phyloP scores from a whole-genome alignment of 2,888 invertebrate genomes.

The Tinea pellionella region DNA sequence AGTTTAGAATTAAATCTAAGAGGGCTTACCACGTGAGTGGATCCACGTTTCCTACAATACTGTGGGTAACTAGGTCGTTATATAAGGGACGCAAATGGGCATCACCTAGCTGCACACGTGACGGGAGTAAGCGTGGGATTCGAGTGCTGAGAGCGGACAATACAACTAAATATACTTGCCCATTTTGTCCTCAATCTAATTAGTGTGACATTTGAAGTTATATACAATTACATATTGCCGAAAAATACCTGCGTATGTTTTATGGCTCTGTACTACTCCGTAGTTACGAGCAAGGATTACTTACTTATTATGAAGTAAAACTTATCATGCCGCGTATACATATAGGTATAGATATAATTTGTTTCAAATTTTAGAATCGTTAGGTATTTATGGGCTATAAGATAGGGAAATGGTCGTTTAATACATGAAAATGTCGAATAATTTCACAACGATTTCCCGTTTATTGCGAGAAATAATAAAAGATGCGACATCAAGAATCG shows the following conservation, averaged over 20 bases:
- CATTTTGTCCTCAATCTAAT: neutral
- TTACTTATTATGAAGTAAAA: too few relatives aligned
- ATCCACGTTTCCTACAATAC: neutral
- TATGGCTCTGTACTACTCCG: neutral
- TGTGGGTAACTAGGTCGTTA: constrained; percentile 2
- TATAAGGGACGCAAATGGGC: neutral
- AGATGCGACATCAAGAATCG: constrained; percentile 47
- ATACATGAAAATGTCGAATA: constrained; percentile 50
- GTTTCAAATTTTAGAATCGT: neutral
- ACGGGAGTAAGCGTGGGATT: neutral
- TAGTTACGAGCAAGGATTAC: too few relatives aligned
- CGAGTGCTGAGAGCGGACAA: neutral
- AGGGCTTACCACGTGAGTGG: neutral
- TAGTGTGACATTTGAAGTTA: constrained; percentile 6
- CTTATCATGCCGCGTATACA: too few relatives aligned
- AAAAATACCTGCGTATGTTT: neutral
- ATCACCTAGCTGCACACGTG: constrained; percentile 4
- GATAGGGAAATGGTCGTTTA: constrained; percentile 38
- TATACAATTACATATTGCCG: neutral
- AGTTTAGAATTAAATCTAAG: neutral
- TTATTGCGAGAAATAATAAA: constrained; percentile 61
- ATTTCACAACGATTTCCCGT: constrained; percentile 39
- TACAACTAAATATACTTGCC: constrained; percentile 1
- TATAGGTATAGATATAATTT: too few relatives aligned
- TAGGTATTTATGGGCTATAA: constrained; percentile 43